These are phyloP conservation scores for Seira sanloemensis DNA, from an alignment of 2,888 invertebrate genomes.

Conservation along the genomic window DNA sequence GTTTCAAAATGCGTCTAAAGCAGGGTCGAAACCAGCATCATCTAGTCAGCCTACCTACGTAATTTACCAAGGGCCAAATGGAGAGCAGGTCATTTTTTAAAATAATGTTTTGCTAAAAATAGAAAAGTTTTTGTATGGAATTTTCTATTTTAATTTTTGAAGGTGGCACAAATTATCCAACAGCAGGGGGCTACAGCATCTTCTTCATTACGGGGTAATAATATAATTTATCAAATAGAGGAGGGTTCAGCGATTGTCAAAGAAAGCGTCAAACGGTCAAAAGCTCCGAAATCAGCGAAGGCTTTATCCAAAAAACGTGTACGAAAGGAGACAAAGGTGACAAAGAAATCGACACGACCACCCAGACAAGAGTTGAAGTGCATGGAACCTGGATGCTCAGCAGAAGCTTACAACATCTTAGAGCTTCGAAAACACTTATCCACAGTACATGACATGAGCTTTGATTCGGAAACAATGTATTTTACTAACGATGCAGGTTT, in stretches of 20 bases:
- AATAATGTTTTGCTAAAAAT: no score
- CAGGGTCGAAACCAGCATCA: no score
- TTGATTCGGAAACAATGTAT: conserved; percentile 64
- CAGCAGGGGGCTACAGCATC: not conserved
- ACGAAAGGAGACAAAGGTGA: not conserved
- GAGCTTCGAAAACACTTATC: conserved; percentile 70
- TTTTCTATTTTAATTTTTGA: conserved; percentile 16
- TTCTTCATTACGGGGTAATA: not conserved
- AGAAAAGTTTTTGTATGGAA: no score
- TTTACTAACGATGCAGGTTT: conserved; percentile 59
- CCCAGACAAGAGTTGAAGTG: conserved; percentile 66
- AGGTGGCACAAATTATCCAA: conserved; percentile 9
- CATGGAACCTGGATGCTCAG: conserved; percentile 64
- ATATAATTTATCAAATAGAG: conserved; percentile 8
- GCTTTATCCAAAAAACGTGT: conserved; percentile 13
- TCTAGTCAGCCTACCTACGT: conserved; percentile 31
- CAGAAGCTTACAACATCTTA: conserved; percentile 61
- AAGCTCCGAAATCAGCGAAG: not conserved
- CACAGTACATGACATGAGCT: conserved; percentile 50
- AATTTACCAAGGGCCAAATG: conserved; percentile 23
- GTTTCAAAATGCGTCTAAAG: no score
- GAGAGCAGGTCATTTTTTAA: conserved; percentile 31
- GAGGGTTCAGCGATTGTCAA: not conserved
- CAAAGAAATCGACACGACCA: not conserved
- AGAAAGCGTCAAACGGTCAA: not conserved